phyloP scores from a whole-genome alignment of 2,113 vertebrate genomes.

The Pomatorhinus ruficollis region DNA sequence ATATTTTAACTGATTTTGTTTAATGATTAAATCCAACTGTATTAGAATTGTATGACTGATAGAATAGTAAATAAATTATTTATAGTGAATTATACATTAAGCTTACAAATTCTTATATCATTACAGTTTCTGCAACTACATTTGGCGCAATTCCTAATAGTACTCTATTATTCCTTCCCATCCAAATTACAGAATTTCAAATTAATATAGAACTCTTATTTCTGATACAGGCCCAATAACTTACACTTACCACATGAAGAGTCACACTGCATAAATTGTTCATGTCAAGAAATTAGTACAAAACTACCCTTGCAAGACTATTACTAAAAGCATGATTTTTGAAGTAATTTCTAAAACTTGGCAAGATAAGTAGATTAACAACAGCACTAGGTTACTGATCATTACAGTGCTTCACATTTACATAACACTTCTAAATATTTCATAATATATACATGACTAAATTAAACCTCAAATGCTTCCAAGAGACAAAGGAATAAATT shows the following conservation, averaged over 20 bases:
- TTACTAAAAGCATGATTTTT: not conserved
- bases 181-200: not conserved
- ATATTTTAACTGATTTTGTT: not conserved
- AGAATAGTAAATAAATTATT: not conserved
- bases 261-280: not conserved
- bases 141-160: not conserved
- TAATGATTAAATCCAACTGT: not conserved
- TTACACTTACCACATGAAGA: not conserved
- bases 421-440: slow-evolving; percentile 23
- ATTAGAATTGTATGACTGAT: not conserved
- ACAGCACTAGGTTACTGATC: not conserved
- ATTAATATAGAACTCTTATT: not conserved
- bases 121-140: not conserved
- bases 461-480: not conserved
- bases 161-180: not conserved
- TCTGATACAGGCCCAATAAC: not conserved
- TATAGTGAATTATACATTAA: not conserved
- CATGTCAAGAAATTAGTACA: not conserved
- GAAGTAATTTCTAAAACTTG: not conserved
- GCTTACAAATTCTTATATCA: not conserved
- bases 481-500: not conserved
- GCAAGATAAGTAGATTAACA: not conserved
- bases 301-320: not conserved
- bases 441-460: not conserved
- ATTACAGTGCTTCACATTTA: not conserved